Evolutionary conservation across 2,113 vertebrate genomes (phyloP).

Genomic region (Phocoena phocoena): DNA sequence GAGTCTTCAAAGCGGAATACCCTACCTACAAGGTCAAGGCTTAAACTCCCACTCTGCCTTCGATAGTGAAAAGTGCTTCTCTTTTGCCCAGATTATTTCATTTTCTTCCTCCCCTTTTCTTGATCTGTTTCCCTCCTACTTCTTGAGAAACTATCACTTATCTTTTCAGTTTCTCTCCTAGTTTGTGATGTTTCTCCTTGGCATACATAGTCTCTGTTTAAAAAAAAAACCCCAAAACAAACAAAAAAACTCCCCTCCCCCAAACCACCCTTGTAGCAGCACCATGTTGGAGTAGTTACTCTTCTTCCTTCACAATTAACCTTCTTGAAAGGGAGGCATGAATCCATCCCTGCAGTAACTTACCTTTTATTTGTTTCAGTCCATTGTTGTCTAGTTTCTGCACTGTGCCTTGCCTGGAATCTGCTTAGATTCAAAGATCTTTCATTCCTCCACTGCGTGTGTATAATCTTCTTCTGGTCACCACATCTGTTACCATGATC

Average conservation of each 20-base stretch:
- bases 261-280: fast-evolving
- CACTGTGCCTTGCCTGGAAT: neutral
- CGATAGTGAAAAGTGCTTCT: neutral
- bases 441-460: neutral
- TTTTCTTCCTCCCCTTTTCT: neutral
- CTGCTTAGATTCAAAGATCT: neutral
- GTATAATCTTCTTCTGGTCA: neutral
- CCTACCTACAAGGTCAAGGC: neutral
- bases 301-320: neutral
- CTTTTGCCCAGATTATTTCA: neutral
- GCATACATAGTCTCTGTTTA: neutral
- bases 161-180: neutral
- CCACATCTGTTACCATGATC: neutral
- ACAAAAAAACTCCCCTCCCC: neutral
- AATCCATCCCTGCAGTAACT: neutral
- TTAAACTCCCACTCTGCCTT: neutral
- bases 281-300: fast-evolving
- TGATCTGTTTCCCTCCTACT: neutral
- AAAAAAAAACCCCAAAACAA: neutral
- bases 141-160: neutral
- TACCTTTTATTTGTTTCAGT: neutral
- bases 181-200: neutral
- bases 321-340: neutral
- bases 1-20: neutral
- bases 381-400: neutral